These are phyloP conservation scores for Lasioglossum calceatum DNA, from an alignment of 2,888 invertebrate genomes.

Conservation along the genomic window DNA sequence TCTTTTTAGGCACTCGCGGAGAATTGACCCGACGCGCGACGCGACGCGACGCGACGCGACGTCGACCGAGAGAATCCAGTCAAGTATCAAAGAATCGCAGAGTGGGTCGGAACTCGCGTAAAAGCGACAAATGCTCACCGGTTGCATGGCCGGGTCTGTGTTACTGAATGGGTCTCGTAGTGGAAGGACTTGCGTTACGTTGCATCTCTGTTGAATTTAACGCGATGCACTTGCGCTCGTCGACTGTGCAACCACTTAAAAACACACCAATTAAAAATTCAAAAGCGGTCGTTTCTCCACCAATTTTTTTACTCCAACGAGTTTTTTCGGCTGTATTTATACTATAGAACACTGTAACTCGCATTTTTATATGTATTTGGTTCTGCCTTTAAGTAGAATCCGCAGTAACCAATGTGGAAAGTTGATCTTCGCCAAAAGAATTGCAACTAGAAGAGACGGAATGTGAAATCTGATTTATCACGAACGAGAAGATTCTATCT, in stretches of 20 bases:
- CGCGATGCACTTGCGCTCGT: too few relatives aligned
- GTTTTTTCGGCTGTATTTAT: too few relatives aligned
- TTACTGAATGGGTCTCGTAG: neutral
- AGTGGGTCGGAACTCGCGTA: slow-evolving; percentile 17
- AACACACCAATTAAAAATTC: too few relatives aligned
- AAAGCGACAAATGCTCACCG: slow-evolving; percentile 6
- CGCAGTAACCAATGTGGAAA: neutral
- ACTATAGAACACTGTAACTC: too few relatives aligned
- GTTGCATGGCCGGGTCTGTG: neutral
- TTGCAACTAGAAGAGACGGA: slow-evolving; percentile 6
- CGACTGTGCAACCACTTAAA: too few relatives aligned
- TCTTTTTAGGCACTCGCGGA: slow-evolving; percentile 67
- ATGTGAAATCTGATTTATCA: slow-evolving; percentile 25
- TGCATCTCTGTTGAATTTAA: too few relatives aligned
- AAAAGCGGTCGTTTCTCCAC: too few relatives aligned
- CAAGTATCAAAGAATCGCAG: slow-evolving; percentile 62
- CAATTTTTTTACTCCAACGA: too few relatives aligned
- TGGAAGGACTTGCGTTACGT: too few relatives aligned
- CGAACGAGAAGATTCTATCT: slow-evolving; percentile 59
- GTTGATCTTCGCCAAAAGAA: slow-evolving; percentile 2
- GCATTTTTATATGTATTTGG: too few relatives aligned
- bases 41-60: slow-evolving; percentile 2
- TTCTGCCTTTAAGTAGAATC: too few relatives aligned
- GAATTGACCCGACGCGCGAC: slow-evolving; percentile 52
- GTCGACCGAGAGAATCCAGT: slow-evolving; percentile 57